Evolutionary conservation across 2,888 invertebrate genomes (phyloP), one percentile per base, ranked within the genome.

Genomic region (Zelleria hepariella): DNA sequence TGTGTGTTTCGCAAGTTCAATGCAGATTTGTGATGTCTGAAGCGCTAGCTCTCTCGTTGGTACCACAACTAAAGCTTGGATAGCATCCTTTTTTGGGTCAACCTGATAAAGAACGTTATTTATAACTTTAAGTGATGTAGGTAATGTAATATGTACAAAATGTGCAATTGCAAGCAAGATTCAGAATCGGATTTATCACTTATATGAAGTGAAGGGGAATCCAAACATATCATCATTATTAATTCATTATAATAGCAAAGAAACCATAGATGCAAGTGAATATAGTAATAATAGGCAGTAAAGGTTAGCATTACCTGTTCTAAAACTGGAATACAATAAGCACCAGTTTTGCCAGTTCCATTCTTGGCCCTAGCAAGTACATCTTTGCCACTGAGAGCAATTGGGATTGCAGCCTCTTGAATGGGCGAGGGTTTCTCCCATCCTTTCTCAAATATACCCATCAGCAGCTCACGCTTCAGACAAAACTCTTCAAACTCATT

Each of bases 401-500:
- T 97, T 64, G 99, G 99, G 89, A 99, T 99, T 80, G 98, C 96
- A 74, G 97, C 97, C 91, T 98, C 99, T 91, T 99, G 99, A 90
- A 99, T 99, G 27, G 99, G 99, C 64, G 98, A 98, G 60, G 99
- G 99, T 86, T 97, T 97, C 83, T 99, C 99, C 99, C 97, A 98
- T 62, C 98, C 99, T 89, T 99, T 99, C 86, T 99, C 99, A 85
- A 99, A 99, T 78, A 99, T 99, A 68, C 99, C 99, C 98, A 99
- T 99, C 71, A 99, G 90, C 73, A 99, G 91, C 90, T 98, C 97
- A 71, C 99, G 92, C 89, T 97, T 97, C 68, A 99, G 91, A 86
- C 98, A 98, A 89, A 98, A 99, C 88, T 99, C 99, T 91, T 99
- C 99, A 90, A 99, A 99, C 87, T 99, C 98, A 90, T 98, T 98